Conservation (phyloP, 2,888 invertebrate genomes). For the Pristionchus arcanus region DNA sequence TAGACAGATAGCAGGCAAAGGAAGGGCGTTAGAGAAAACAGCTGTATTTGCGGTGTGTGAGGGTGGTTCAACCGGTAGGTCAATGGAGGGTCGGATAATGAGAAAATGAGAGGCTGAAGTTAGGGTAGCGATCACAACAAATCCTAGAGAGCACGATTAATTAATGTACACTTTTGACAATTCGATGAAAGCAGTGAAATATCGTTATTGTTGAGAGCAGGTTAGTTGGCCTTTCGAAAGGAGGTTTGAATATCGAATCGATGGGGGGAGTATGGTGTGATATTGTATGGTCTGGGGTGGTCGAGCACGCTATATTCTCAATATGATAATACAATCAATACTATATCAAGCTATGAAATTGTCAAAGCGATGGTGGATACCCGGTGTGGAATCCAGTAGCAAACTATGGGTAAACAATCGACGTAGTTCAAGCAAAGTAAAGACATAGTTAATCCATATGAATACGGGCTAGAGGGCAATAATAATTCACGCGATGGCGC, state of each 20-base stretch:
- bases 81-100: not conserved
- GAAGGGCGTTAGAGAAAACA: not conserved
- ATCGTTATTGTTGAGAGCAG: constrained; percentile 31
- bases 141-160: constrained; percentile 29
- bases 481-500: not conserved
- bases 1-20: constrained; percentile 3
- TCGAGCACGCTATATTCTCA: constrained; percentile 5
- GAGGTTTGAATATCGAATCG: constrained; percentile 22
- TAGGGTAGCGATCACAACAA: constrained; percentile 10
- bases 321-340: not conserved
- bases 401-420: not conserved
- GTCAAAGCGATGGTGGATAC: constrained; percentile 2
- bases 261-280: not conserved
- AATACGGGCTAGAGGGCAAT: not conserved
- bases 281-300: not conserved
- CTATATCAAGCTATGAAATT: constrained; percentile 49
- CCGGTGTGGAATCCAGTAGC: not conserved
- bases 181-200: constrained; percentile 12
- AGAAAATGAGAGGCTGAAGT: not conserved
- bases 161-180: not conserved
- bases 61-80: not conserved
- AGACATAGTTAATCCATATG: not conserved
- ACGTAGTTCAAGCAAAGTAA: too few relatives aligned
- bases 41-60: constrained; percentile 23
- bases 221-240: not conserved